These are phyloP conservation scores for Zeuzera pyrina DNA, from an alignment of 2,888 invertebrate genomes.

Conservation along the genomic window DNA sequence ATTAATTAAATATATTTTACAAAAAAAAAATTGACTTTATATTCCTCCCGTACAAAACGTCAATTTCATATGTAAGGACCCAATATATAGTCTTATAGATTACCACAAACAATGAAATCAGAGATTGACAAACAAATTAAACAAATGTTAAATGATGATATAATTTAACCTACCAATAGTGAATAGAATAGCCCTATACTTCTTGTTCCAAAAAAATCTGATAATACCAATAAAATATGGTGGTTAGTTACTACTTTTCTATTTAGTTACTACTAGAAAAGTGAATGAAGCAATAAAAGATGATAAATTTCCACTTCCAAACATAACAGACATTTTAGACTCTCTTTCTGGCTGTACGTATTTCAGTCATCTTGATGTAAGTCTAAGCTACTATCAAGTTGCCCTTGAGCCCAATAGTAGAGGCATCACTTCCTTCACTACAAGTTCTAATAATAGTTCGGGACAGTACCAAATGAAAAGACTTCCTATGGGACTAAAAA, in stretches of 20 bases:
- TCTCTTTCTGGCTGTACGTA: not conserved
- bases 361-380: too few relatives aligned
- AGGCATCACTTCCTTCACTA: slow-evolving; percentile 3
- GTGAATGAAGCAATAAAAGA: not conserved
- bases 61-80: too few relatives aligned
- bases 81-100: too few relatives aligned
- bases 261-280: not conserved
- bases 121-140: too few relatives aligned
- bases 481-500: too few relatives aligned
- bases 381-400: slow-evolving; percentile 4
- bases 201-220: not conserved
- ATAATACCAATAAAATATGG: not conserved
- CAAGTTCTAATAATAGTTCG: too few relatives aligned
- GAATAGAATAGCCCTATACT: not conserved
- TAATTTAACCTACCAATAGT: not conserved
- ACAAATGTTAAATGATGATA: not conserved
- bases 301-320: not conserved
- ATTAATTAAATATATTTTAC: too few relatives aligned
- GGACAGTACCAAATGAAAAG: slow-evolving; percentile 5
- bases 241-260: not conserved
- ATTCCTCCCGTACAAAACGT: too few relatives aligned
- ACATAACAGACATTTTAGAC: not conserved
- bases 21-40: too few relatives aligned
- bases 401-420: slow-evolving; percentile 2
- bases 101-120: too few relatives aligned